phyloP scores from a whole-genome alignment of 2,113 vertebrate species.

The Marmota monax region DNA sequence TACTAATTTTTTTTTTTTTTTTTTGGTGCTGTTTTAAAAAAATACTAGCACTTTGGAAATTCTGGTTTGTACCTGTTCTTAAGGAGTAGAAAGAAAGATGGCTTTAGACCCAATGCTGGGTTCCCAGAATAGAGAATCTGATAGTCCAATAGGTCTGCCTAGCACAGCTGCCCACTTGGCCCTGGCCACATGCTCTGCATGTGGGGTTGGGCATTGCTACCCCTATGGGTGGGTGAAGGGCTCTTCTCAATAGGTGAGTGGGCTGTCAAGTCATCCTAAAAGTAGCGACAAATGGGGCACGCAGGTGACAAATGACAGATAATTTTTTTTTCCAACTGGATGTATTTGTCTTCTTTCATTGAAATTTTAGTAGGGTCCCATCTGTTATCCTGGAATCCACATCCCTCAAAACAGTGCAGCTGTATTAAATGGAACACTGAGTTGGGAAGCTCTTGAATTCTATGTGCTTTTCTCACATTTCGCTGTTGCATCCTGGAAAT shows the following conservation, averaged over 20 bases:
- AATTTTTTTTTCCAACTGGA: neutral
- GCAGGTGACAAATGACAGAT: neutral
- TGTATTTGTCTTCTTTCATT: neutral
- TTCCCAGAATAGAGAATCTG: neutral
- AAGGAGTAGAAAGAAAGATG: neutral
- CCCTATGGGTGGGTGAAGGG: neutral
- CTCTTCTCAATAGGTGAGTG: neutral
- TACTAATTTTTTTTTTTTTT: neutral
- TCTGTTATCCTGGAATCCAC: constrained; percentile 37
- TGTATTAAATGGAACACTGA: neutral
- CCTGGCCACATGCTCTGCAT: rapidly evolving
- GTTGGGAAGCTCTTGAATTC: neutral
- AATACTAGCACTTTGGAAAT: neutral
- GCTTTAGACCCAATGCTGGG: neutral
- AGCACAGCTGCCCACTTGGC: rapidly evolving
- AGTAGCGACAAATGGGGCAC: neutral
- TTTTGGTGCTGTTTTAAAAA: neutral
- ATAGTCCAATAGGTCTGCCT: neutral
- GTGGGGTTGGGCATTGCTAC: no score
- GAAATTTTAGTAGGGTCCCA: neutral
- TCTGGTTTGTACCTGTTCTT: neutral
- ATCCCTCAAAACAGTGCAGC: neutral
- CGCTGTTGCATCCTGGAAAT: constrained; percentile 26
- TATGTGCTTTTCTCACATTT: neutral
- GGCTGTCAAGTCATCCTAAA: neutral